These are phyloP conservation scores for Polymixis lichenea DNA, from an alignment of 2,888 invertebrate species.

Conservation along the genomic window DNA sequence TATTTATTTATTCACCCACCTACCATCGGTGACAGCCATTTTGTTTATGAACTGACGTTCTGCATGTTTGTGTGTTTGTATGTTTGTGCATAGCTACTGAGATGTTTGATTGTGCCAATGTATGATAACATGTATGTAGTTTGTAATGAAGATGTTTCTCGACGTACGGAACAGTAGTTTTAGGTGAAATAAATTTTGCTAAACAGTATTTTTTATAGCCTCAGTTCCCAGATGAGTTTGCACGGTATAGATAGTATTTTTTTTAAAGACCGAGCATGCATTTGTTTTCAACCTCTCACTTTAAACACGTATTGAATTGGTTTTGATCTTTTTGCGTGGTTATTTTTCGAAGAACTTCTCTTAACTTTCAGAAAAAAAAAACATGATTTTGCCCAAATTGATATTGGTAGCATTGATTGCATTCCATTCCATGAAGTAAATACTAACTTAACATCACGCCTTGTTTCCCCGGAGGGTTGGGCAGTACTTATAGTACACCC, in stretches of 20 bases:
- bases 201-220: background rate
- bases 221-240: no score
- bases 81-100: slow-evolving; percentile 64
- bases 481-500: no score
- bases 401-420: background rate
- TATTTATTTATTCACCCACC: slow-evolving; percentile 87
- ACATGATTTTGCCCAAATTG: no score
- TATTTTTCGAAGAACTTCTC: no score
- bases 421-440: background rate
- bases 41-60: slow-evolving; percentile 80
- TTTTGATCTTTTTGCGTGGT: no score
- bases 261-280: background rate
- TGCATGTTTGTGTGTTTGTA: slow-evolving; percentile 69
- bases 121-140: slow-evolving; percentile 29
- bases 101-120: slow-evolving; percentile 72
- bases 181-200: background rate
- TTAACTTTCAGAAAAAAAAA: no score
- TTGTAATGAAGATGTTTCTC: slow-evolving; percentile 9
- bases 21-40: slow-evolving; percentile 86
- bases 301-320: no score
- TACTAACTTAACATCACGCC: background rate
- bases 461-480: no score
- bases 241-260: background rate
- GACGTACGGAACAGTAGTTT: background rate
- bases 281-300: no score